phyloP scores from a whole-genome alignment of 2,888 invertebrate genomes.

The Drosophila neoperkinsi region DNA sequence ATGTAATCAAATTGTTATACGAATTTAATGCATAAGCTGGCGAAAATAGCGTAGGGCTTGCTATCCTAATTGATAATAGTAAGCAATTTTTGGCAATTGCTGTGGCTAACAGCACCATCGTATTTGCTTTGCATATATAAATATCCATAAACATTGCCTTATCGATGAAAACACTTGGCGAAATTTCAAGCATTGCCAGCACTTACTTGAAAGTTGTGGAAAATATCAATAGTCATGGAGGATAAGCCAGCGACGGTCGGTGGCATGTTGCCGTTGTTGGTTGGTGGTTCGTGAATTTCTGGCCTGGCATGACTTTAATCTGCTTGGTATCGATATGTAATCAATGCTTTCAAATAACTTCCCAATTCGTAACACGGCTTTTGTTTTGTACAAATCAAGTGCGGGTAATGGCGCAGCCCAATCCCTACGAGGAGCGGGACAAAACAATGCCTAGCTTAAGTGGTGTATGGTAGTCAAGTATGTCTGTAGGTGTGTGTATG shows the following conservation, averaged over 20 bases:
- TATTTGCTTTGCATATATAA: constrained; percentile 1
- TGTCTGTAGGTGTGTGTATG: constrained; percentile 4
- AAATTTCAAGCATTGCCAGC: constrained; percentile 27
- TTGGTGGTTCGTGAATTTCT: constrained; percentile 5
- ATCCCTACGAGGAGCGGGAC: constrained; percentile 23
- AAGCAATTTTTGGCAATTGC: constrained; percentile 27
- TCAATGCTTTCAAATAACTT: constrained; percentile 76
- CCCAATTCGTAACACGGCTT: constrained; percentile 68
- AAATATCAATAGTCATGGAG: constrained; percentile 64
- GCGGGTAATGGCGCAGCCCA: constrained; percentile 53
- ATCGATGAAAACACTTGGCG: constrained; percentile 46
- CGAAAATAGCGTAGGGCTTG: constrained; percentile 4
- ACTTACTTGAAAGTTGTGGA: constrained; percentile 27
- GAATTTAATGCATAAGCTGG: neutral
- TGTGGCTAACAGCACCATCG: constrained; percentile 26
- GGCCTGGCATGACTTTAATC: constrained; percentile 17
- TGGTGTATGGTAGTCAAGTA: constrained; percentile 28
- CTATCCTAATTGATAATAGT: constrained; percentile 45
- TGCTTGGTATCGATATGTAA: constrained; percentile 64
- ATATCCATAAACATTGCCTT: constrained; percentile 58
- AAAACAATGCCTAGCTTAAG: constrained; percentile 51
- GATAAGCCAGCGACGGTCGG: constrained; percentile 11
- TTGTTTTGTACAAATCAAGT: constrained; percentile 68
- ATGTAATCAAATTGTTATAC: neutral
- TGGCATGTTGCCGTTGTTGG: constrained; percentile 1